phyloP scores from a whole-genome alignment of 1,140 invertebrate species.

The Procambarus virginalis region DNA sequence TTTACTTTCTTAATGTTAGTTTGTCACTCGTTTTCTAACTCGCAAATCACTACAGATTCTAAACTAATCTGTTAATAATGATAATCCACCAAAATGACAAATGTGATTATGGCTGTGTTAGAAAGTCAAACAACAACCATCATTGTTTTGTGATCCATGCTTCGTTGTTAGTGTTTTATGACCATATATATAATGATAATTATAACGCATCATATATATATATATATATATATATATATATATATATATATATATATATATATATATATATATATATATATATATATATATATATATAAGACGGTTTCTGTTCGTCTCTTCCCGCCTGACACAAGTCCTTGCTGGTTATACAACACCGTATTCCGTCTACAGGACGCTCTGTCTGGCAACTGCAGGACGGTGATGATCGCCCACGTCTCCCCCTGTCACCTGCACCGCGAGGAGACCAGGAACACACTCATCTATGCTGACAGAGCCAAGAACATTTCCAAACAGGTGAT shows the following conservation, averaged over 20 bases:
- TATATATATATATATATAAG: background rate
- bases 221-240: conserved; percentile 3
- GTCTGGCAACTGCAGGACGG: conserved; percentile 91
- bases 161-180: too few relatives aligned
- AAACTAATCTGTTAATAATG: too few relatives aligned
- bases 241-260: background rate
- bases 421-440: conserved; percentile 86
- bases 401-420: conserved; percentile 97
- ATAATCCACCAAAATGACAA: too few relatives aligned
- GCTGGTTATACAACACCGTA: too few relatives aligned
- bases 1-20: background rate
- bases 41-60: too few relatives aligned
- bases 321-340: too few relatives aligned
- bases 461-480: conserved; percentile 94
- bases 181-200: too few relatives aligned
- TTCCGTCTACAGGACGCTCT: conserved; percentile 81
- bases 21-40: background rate
- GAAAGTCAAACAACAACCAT: too few relatives aligned
- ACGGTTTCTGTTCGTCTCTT: background rate
- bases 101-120: too few relatives aligned
- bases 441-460: conserved; percentile 92
- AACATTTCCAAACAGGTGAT: conserved; percentile 83
- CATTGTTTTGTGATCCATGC: too few relatives aligned
- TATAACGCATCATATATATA: too few relatives aligned
- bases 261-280: background rate